These are phyloP conservation scores for Brachionus angularis DNA, from an alignment of 1,140 invertebrate species.

Conservation along the genomic window DNA sequence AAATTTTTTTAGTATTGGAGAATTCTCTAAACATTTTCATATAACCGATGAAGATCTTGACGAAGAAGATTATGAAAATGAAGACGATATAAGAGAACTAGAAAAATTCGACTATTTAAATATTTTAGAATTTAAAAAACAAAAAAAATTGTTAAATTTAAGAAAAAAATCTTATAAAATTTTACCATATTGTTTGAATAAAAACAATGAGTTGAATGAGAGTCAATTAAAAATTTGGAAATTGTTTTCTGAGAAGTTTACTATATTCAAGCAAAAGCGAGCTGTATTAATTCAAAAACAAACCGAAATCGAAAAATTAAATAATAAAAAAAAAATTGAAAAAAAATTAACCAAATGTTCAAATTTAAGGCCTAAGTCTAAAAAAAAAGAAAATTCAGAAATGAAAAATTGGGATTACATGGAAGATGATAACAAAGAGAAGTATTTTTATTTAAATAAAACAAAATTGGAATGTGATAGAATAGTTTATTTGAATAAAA, in stretches of 20 bases:
- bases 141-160: background rate
- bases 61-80: background rate
- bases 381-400: background rate
- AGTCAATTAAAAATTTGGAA: conserved; percentile 13
- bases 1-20: background rate
- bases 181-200: conserved; percentile 28
- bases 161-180: conserved; percentile 40
- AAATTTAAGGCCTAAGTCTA: conserved; percentile 7
- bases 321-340: background rate
- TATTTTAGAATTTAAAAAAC: too few species aligned
- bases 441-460: conserved; percentile 5
- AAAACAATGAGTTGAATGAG: conserved; percentile 31
- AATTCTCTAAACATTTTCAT: conserved; percentile 36
- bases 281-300: background rate
- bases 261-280: background rate
- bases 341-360: background rate
- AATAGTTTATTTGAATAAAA: conserved; percentile 34
- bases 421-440: conserved; percentile 8
- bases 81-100: background rate
- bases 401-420: conserved; percentile 20
- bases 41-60: conserved; percentile 30
- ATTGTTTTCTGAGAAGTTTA: conserved; percentile 2
- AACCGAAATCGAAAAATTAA: background rate
- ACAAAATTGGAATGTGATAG: background rate
- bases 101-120: too few species aligned